Base-by-base conservation (phyloP, 2,797 vertebrate genomes). In the Peromyscus melanophrys region DNA sequence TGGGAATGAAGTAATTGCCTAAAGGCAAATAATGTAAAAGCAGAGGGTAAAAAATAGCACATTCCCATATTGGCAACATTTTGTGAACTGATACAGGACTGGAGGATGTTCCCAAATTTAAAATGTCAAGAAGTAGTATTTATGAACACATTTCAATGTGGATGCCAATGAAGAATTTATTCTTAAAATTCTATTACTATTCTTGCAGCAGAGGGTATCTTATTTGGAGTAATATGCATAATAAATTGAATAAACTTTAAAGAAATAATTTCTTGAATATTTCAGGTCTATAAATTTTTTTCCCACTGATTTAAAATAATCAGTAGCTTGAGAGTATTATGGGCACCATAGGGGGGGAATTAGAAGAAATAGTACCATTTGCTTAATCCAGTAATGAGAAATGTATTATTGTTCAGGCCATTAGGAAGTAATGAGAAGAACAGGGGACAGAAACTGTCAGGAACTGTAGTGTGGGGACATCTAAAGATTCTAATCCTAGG, bases 121-220 rank as follows among this genome's bases (percentile, higher is more conserved):
- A 96, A 98, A 97, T 95, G 77, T 93, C 90, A 97, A 96, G 52
- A 94, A 78, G 78, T 2, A 85, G 4, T 96, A 61, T 95, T 96
- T 96, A 76, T 81, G 82, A 95, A 93, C 95, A 96, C 12, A 96
- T 95, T 94, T 95, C 37, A 86, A 90, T 93, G 17, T 75, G 10
- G 13, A 73, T 88, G 59, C 59, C 80, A 91, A 63, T 29, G 65
- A 3, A 93, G 12, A 82, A 73, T 90, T 93, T 93, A 55, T 83
- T 90, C 90, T 76, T n/a, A 76, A 97, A 92, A 93, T 85, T 95
- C 19, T 85, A 17, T 83, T 93, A 75, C 52, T 63, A 73, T 97
- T 82, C 29, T 31, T 88, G 2, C 34, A 82, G 13, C 12, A 92
- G 11, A 84, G 37, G 46, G 8, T 89, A 27, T 91, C 59, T 81